Evolutionary conservation across 2,888 invertebrate genomes (phyloP).

Genomic region (Cheilosia pagana): DNA sequence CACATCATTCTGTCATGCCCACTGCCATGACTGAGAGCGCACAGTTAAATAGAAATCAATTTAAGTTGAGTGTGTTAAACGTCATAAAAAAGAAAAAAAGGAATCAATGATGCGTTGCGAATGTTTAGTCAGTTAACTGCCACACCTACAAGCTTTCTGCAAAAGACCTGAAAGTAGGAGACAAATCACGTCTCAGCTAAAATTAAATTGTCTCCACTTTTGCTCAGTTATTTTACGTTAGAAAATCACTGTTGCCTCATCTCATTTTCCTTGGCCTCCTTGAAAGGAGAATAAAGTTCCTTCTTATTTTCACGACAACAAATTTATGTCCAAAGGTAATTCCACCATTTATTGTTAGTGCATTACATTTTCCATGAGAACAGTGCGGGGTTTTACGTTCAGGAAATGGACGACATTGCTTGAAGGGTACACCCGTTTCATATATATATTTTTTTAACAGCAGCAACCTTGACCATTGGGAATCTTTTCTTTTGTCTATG

Average conservation of each 20-base stretch:
- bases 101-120: no score
- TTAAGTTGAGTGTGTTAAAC: no score
- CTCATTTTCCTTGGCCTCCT: slow-evolving; percentile 1
- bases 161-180: background rate
- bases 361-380: slow-evolving; percentile 21
- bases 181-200: background rate
- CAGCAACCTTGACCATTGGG: slow-evolving; percentile 21
- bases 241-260: background rate
- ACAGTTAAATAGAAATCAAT: no score
- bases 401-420: no score
- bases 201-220: slow-evolving; percentile 1
- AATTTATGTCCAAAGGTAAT: slow-evolving; percentile 4
- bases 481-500: background rate
- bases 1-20: background rate
- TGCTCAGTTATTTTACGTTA: background rate
- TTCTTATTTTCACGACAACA: background rate
- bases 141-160: no score
- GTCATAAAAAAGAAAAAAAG: no score
- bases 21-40: background rate
- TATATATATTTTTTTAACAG: background rate
- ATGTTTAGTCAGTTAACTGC: no score
- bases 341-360: slow-evolving; percentile 20
- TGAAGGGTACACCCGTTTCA: no score
- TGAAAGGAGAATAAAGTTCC: background rate
- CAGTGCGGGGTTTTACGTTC: background rate